phyloP scores from a whole-genome alignment of 2,113 vertebrate genomes.

The Corynorhinus townsendii region DNA sequence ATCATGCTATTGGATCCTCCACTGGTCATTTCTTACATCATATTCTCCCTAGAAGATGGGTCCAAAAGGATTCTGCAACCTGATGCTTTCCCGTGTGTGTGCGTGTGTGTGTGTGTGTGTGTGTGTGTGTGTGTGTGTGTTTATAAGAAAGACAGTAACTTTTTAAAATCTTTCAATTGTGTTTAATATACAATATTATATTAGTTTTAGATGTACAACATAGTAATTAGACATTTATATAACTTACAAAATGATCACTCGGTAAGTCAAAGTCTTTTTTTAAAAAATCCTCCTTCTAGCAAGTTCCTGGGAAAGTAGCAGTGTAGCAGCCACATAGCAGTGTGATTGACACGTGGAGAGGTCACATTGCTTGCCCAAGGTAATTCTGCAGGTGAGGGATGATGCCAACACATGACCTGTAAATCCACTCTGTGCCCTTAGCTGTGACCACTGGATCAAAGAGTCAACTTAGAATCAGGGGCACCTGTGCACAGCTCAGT shows the following conservation, averaged over 20 bases:
- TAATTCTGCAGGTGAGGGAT: neutral
- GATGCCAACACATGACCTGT: neutral
- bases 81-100: neutral
- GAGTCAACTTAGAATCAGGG: neutral
- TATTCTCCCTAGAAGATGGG: neutral
- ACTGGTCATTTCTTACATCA: neutral
- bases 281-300: neutral
- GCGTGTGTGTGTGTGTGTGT: too few relatives aligned
- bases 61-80: neutral
- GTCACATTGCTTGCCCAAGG: neutral
- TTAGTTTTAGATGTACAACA: neutral
- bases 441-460: conserved; percentile 5
- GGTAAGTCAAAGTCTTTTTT: neutral
- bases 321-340: neutral
- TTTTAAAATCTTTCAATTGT: neutral
- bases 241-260: neutral
- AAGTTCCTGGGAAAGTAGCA: neutral
- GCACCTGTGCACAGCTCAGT: neutral
- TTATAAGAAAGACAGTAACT: neutral
- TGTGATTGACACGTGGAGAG: conserved; percentile 14
- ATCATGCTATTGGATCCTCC: neutral
- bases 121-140: too few relatives aligned
- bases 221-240: neutral
- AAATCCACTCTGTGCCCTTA: neutral
- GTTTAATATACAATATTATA: neutral